Evolutionary conservation across 2,888 invertebrate genomes (phyloP).

Genomic region (Cantharis lateralis): DNA sequence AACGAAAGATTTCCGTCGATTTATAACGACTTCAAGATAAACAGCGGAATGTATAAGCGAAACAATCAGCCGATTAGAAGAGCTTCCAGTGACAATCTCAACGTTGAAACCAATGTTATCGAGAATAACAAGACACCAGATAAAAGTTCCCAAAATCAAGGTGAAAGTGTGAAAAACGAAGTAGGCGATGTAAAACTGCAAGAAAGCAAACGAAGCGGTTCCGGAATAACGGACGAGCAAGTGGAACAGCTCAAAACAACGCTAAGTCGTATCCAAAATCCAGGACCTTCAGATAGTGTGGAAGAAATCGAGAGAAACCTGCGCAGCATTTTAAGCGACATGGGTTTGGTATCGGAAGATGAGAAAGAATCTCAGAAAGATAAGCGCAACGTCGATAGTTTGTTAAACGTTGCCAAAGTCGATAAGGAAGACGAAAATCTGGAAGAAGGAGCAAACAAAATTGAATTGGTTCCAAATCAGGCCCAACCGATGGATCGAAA

Average conservation of each 20-base stretch:
- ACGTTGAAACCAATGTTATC: background rate
- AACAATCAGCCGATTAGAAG: background rate
- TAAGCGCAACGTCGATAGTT: slow-evolving; percentile 1
- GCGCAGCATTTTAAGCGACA: slow-evolving; percentile 37
- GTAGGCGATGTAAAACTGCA: background rate
- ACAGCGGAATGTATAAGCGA: background rate
- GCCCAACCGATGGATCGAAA: slow-evolving; percentile 19
- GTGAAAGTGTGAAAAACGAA: background rate
- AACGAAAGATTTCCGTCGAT: slow-evolving; percentile 32
- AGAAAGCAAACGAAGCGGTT: background rate
- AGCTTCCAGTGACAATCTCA: background rate
- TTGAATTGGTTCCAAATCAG: slow-evolving; percentile 34
- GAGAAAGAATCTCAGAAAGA: slow-evolving; percentile 18
- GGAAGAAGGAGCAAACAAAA: slow-evolving; percentile 39
- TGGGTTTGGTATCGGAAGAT: slow-evolving; percentile 37
- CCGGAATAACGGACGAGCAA: slow-evolving; percentile 10
- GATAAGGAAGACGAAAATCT: slow-evolving; percentile 40
- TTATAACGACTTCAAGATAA: slow-evolving; percentile 30
- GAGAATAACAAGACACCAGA: background rate
- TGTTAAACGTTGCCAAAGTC: slow-evolving; percentile 7
- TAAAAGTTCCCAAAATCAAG: background rate
- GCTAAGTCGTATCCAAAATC: slow-evolving; percentile 16
- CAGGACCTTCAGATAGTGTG: slow-evolving; percentile 25
- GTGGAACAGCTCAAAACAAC: slow-evolving; percentile 16
- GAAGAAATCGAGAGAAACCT: slow-evolving; percentile 40